Evolutionary conservation across 2,113 vertebrate genomes (phyloP).

Genomic region (Lipotes vexillifer): DNA sequence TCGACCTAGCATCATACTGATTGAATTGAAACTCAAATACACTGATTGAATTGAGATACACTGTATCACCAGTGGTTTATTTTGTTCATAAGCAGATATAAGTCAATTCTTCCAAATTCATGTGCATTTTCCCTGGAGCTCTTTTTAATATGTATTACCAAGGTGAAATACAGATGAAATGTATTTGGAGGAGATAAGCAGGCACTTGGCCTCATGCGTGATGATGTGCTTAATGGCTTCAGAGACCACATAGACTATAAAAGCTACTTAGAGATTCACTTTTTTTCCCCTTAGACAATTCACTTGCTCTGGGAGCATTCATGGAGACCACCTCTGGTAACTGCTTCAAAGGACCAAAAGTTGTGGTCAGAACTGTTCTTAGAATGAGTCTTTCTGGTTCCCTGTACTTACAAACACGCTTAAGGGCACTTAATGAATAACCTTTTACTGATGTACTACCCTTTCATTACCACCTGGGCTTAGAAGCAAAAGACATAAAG

Average conservation of each 20-base stretch:
- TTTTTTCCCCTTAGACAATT: background rate
- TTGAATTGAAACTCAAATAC: background rate
- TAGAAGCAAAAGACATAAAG: constrained; percentile 68
- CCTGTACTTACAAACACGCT: constrained; percentile 58
- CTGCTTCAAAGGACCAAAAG: constrained; percentile 63
- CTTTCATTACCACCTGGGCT: constrained; percentile 72
- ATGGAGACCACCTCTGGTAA: constrained; percentile 27
- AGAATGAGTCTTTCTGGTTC: constrained; percentile 33
- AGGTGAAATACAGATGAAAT: background rate
- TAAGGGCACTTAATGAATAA: constrained; percentile 70
- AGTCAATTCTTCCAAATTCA: background rate
- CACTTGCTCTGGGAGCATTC: constrained; percentile 28
- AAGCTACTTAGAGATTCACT: constrained; percentile 15
- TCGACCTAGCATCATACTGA: background rate
- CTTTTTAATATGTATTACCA: background rate
- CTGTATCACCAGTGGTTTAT: background rate
- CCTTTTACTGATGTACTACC: constrained; percentile 64
- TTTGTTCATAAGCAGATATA: background rate
- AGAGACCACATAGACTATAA: background rate
- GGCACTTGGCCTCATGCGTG: background rate
- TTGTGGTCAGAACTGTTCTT: constrained; percentile 50
- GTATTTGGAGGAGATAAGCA: background rate
- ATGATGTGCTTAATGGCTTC: constrained; percentile 14
- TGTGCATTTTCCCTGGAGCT: background rate
- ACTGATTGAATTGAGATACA: background rate